Percentiles rank a stretch among this genome's conserved stretches.
These are phyloP conservation scores for Tragelaphus buxtoni DNA, from an alignment of 2,113 vertebrate species.

Conservation along the genomic window DNA sequence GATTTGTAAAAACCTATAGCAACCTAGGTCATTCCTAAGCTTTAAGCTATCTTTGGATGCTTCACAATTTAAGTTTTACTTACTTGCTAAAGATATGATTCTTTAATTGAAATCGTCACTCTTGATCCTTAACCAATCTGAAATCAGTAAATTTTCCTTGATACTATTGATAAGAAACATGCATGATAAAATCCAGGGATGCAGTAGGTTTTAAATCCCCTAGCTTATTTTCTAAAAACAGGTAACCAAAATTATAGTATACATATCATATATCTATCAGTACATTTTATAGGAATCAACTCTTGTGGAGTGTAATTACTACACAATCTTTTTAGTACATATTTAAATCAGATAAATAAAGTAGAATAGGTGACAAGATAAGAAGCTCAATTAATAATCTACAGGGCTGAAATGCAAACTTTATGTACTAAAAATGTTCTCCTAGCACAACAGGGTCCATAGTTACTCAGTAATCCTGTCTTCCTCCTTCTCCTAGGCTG, in stretches of 20 bases:
- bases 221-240: neutral
- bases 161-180: neutral
- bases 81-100: neutral
- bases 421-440: neutral
- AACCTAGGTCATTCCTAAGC: neutral
- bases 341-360: neutral
- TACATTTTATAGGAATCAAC: neutral
- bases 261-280: neutral
- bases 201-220: neutral
- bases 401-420: neutral
- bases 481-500: neutral
- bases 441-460: neutral
- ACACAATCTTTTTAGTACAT: neutral
- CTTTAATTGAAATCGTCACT: conserved; percentile 4
- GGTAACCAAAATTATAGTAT: neutral
- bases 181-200: neutral
- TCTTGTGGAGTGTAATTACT: neutral
- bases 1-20: neutral
- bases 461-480: neutral
- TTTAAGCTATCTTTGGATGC: neutral
- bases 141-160: neutral
- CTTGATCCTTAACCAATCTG: neutral
- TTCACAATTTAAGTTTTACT: neutral
- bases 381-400: neutral
- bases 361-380: neutral